These are phyloP conservation scores for Macheiramphus alcinus DNA, from an alignment of 2,113 vertebrate genomes.

Conservation along the genomic window DNA sequence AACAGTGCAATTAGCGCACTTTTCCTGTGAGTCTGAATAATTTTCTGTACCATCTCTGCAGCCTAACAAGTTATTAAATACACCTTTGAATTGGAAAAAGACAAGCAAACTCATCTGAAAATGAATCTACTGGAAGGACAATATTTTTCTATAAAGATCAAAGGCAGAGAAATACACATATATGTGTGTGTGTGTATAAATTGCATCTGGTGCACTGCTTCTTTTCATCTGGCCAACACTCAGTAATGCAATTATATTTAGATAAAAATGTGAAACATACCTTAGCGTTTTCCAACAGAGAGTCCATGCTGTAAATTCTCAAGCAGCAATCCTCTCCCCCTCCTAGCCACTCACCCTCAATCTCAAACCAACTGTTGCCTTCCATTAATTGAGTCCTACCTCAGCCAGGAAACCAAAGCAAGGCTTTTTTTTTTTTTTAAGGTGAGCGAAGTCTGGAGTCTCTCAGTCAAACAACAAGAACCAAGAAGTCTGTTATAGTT, in stretches of 20 bases:
- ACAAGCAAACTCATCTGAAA: not conserved
- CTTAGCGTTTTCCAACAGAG: not conserved
- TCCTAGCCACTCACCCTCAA: not conserved
- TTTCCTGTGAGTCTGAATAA: not conserved
- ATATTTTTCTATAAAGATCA: not conserved
- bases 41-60: not conserved
- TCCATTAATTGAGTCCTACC: not conserved
- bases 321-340: not conserved
- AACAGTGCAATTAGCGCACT: not conserved
- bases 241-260: not conserved
- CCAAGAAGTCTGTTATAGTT: not conserved
- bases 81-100: not conserved
- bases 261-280: constrained; percentile 32
- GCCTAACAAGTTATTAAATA: not conserved
- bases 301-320: not conserved
- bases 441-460: not conserved
- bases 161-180: not conserved
- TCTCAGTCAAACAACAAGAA: constrained; percentile 7
- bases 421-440: not conserved
- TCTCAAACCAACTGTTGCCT: not conserved
- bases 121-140: not conserved
- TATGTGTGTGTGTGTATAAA: not conserved
- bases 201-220: not conserved
- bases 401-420: constrained; percentile 1
- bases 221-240: constrained; percentile 38